Conservation (phyloP, 2,888 invertebrate genomes). For the Thymelicus acteon region DNA sequence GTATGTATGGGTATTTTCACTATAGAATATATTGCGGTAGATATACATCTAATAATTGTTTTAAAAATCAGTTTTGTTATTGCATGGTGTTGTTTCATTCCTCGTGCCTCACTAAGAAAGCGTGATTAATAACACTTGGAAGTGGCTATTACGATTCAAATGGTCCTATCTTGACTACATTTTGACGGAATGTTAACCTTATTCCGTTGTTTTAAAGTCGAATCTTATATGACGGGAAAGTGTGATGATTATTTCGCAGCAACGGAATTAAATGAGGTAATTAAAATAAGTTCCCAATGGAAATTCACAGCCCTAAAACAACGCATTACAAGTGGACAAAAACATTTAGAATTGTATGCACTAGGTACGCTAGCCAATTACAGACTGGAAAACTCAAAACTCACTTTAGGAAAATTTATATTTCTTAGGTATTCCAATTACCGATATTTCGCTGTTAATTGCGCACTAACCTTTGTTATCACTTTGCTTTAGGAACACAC, state of each 20-base stretch:
- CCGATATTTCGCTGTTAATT: too few relatives aligned
- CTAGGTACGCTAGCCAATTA: too few relatives aligned
- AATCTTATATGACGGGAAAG: not conserved
- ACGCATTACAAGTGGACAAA: constrained; percentile 29
- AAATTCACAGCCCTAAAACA: constrained; percentile 30
- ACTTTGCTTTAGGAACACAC: too few relatives aligned
- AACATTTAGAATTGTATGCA: constrained; percentile 18
- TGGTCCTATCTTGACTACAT: not conserved
- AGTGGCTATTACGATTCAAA: constrained; percentile 14
- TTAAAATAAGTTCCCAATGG: constrained; percentile 37
- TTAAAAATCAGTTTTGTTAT: constrained; percentile 26
- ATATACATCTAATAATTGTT: constrained; percentile 21
- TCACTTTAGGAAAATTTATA: too few relatives aligned
- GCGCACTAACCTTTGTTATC: too few relatives aligned
- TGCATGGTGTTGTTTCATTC: constrained; percentile 27
- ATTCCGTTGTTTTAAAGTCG: not conserved
- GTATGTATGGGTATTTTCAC: too few relatives aligned
- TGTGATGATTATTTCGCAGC: constrained; percentile 19
- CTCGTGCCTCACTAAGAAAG: constrained; percentile 29
- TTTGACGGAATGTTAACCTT: not conserved
- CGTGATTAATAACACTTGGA: constrained; percentile 35
- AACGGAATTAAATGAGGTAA: constrained; percentile 33
- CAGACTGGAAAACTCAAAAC: too few relatives aligned
- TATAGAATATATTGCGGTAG: not conserved
- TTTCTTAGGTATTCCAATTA: too few relatives aligned